Evolutionary conservation across 2,113 vertebrate genomes (phyloP), one percentile per base, ranked within the genome.

Genomic region (Excalfactoria chinensis): DNA sequence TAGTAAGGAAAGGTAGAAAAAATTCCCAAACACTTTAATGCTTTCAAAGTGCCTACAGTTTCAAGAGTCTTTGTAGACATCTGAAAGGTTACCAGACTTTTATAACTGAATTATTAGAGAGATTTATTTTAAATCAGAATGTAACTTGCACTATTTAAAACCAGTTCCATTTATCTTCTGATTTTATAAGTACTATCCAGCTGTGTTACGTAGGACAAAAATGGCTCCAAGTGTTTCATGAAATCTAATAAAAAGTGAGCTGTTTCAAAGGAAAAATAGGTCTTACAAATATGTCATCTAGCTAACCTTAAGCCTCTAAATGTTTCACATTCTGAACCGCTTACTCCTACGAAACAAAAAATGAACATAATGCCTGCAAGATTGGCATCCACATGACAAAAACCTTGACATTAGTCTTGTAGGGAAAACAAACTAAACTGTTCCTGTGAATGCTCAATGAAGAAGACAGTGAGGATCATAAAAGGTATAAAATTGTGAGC

Each of bases 241-340:
- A 73, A 96, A 96, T 95, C 76, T 91, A 95, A 92, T 92, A 95
- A 94, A 86, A 95, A 94, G 71, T 92, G 82, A 92, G 37, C 63
- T 2, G 1, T 89, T 95, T 86, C 63, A 58, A 89, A 92, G 84
- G 72, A 96, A 95, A 93, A 83, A 41, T 41, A 93, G 86, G 92
- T 90, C 87, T 90, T 74, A 86, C 8, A 88, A 88, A 90, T 46
- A 51, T 84, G 70, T 87, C 80, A 59, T 63, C 44, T 68, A 84
- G 35, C 63, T 94, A 76, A 79, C 35, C 49, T 95, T 88, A 95
- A 95, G 59, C 48, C 76, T 91, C 46, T 87, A 79, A 85, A 75
- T 69, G 43, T 82, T 90, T 86, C 56, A 69, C 28, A 66, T 87
- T 80, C 32, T 80, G 64, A 84, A 68, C 59, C 87, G 11, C 19